Evolutionary conservation across 1,140 invertebrate genomes (phyloP).

Genomic region (Calephelis virginiensis): DNA sequence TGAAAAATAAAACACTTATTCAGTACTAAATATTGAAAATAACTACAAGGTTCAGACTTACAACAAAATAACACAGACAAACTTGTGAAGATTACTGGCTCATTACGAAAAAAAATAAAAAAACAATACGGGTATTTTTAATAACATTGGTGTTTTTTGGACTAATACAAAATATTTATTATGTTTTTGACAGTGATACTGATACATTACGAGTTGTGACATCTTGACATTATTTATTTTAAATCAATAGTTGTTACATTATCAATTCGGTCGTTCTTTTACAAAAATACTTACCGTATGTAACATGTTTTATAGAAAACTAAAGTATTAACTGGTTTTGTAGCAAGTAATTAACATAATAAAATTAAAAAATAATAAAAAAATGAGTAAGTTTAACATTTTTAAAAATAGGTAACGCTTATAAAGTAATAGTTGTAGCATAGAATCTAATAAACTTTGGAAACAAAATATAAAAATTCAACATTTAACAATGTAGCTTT

Average conservation of each 20-base stretch:
- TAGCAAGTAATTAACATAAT: background rate
- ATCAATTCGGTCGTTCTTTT: background rate
- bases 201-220: conserved; percentile 2
- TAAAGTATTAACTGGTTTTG: background rate
- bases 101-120: too few species aligned
- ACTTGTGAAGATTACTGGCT: too few species aligned
- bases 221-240: background rate
- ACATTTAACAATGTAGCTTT: background rate
- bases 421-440: too few species aligned
- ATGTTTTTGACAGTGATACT: background rate
- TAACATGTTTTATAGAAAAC: background rate
- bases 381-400: too few species aligned
- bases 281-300: conserved; percentile 3
- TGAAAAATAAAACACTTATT: background rate
- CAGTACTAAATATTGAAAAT: background rate
- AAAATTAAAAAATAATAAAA: background rate
- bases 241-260: conserved; percentile 2
- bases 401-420: too few species aligned
- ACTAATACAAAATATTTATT: background rate
- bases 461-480: background rate
- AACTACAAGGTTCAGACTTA: too few species aligned
- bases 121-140: too few species aligned
- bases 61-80: too few species aligned
- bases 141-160: too few species aligned
- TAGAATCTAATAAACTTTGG: too few species aligned